Base-by-base conservation (phyloP, 2,797 vertebrate species). In the Cynopterus sphinx region DNA sequence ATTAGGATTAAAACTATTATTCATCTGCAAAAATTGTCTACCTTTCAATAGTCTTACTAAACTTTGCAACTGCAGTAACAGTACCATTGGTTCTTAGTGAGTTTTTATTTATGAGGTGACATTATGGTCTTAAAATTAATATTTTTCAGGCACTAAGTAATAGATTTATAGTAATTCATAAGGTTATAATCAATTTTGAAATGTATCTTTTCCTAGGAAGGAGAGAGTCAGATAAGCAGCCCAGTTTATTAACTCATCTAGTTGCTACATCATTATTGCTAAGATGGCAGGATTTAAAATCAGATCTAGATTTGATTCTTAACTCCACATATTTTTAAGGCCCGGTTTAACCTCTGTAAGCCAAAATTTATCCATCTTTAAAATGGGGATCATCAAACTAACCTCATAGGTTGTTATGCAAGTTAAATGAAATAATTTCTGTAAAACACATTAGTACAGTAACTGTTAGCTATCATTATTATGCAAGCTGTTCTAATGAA, bases 161-260 rank as follows among this genome's bases (percentile, higher is more conserved):
- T 53, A 12, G 2, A 81, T 83, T 89, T 74, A 55, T 73, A 59
- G 83, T 75, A 94, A 84, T 67, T 36, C 11, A 84, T 77, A 77
- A 94, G 2, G 13, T 57, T 46, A 0, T 84, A 65, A 87, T 95
- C 68, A 65, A 81, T 57, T 92, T 91, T 90, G 28, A 92, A 91
- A 77, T 6, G 22, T 78, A 11, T 65, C 41, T 82, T 75, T 83
- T 55, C 61, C 51, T 81, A 51, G 61, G 46, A 49, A 49, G 46
- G 46, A 49, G 49, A 49, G 12, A 49, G 5, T 49, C 67, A 91
- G 43, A 43, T 91, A 87, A 95, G 71, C 6, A 65, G 39, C 43
- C 65, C 51, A 81, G n/a, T 91, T 92, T 88, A 83, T 85, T 96
- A 88, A 94, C 85, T 82, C 75, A 61, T 84, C 83, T 87, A 70